These are phyloP conservation scores for Eledona agricola DNA, from an alignment of 2,888 invertebrate genomes.

Conservation along the genomic window DNA sequence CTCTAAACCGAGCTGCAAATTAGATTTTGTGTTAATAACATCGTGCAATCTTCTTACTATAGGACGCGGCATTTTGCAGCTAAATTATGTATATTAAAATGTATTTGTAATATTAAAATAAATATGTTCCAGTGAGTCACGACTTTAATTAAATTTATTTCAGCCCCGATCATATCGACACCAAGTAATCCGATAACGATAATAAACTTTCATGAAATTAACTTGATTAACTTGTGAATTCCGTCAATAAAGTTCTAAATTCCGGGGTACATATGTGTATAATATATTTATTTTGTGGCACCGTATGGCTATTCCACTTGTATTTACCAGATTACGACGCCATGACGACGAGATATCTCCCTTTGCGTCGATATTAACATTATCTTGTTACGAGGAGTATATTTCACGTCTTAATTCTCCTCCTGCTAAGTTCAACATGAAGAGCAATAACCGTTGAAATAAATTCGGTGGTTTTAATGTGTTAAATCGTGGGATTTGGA, in stretches of 20 bases:
- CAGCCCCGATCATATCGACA: no score
- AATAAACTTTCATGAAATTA: slow-evolving; percentile 21
- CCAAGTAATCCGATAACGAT: slow-evolving; percentile 19
- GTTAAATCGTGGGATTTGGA: slow-evolving; percentile 10
- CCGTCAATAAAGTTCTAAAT: slow-evolving; percentile 18
- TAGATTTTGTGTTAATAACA: slow-evolving; percentile 53
- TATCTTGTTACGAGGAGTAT: background rate
- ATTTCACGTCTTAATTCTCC: background rate
- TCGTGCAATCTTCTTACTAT: slow-evolving; percentile 61
- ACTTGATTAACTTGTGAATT: slow-evolving; percentile 26
- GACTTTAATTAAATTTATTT: slow-evolving; percentile 8
- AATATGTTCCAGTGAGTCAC: slow-evolving; percentile 57
- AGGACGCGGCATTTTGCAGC: slow-evolving; percentile 55
- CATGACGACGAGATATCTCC: slow-evolving; percentile 1
- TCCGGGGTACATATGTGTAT: slow-evolving; percentile 12
- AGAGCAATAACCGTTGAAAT: slow-evolving; percentile 8
- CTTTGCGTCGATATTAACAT: background rate
- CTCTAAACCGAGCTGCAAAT: slow-evolving; percentile 42
- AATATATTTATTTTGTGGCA: no score
- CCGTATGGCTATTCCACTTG: no score
- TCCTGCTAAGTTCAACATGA: slow-evolving; percentile 7
- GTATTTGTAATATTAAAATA: slow-evolving; percentile 63
- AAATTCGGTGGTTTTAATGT: slow-evolving; percentile 11
- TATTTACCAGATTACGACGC: slow-evolving; percentile 17
- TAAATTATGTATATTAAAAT: slow-evolving; percentile 57